Conservation (phyloP, 2,888 invertebrate species). For the Thereva nobilitata region DNA sequence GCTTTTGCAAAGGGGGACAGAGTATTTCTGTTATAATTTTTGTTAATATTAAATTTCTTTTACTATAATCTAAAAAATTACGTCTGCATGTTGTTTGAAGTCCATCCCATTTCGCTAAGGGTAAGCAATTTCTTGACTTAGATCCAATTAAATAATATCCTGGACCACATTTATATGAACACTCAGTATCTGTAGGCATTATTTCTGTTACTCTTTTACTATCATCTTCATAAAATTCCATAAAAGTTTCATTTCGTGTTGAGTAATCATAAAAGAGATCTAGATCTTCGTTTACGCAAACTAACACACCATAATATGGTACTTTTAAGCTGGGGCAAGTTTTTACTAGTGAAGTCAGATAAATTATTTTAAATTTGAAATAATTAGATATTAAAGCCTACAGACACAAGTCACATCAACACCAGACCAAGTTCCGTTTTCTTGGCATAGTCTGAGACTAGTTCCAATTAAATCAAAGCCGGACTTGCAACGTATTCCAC, state of each 20-base stretch:
- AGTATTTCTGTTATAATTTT: conserved; percentile 53
- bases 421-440: conserved; percentile 70
- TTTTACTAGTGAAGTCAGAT: conserved; percentile 60
- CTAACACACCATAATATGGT: conserved; percentile 64
- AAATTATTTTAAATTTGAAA: conserved; percentile 13
- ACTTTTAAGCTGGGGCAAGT: conserved; percentile 63
- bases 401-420: conserved; percentile 65
- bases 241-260: conserved; percentile 46
- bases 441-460: conserved; percentile 67
- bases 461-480: conserved; percentile 62
- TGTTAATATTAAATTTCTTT: neutral
- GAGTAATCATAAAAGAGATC: conserved; percentile 46
- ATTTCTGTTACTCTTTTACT: conserved; percentile 45
- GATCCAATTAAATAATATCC: conserved; percentile 69
- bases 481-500: conserved; percentile 68
- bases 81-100: conserved; percentile 68
- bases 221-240: conserved; percentile 44
- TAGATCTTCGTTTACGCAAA: conserved; percentile 59
- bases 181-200: conserved; percentile 67
- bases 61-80: conserved; percentile 49
- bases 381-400: conserved; percentile 52
- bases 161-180: conserved; percentile 66
- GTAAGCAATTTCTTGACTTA: conserved; percentile 66
- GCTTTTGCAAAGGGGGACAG: conserved; percentile 60
- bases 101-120: conserved; percentile 71